phyloP scores from a whole-genome alignment of 2,888 invertebrate genomes.

The Eilema depressum region DNA sequence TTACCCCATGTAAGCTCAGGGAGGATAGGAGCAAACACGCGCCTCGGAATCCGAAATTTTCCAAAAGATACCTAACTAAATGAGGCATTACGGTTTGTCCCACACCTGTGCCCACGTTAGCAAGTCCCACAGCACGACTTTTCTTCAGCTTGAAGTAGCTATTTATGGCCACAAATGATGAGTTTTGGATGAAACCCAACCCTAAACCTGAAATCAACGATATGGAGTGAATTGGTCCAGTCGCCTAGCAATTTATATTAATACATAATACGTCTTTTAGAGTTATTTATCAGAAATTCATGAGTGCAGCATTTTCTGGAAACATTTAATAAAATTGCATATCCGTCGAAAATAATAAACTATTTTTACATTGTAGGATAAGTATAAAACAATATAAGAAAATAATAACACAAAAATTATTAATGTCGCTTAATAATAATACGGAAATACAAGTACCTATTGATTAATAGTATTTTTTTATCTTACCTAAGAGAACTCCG shows the following conservation, averaged over 20 bases:
- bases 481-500: slow-evolving; percentile 78
- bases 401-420: too few species aligned
- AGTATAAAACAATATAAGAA: too few species aligned
- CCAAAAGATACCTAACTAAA: slow-evolving; percentile 88
- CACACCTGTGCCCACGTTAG: slow-evolving; percentile 91
- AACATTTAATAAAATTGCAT: neutral
- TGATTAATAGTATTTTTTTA: too few species aligned
- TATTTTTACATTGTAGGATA: too few species aligned
- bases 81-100: slow-evolving; percentile 92
- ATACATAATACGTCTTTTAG: neutral
- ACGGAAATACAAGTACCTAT: too few species aligned
- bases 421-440: too few species aligned
- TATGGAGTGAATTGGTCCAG: neutral
- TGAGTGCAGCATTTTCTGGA: neutral
- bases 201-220: slow-evolving; percentile 86
- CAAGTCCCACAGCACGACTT: slow-evolving; percentile 91
- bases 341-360: too few species aligned
- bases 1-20: slow-evolving; percentile 89
- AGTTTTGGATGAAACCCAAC: slow-evolving; percentile 90
- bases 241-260: too few species aligned
- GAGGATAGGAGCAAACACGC: slow-evolving; percentile 89
- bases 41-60: slow-evolving; percentile 88
- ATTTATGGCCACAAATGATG: slow-evolving; percentile 91
- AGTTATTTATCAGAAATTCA: neutral
- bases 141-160: slow-evolving; percentile 90